Percentiles rank a stretch among this genome's conserved stretches.
Evolutionary conservation across 2,888 invertebrate species (phyloP).

Genomic region (Selenia dentaria): DNA sequence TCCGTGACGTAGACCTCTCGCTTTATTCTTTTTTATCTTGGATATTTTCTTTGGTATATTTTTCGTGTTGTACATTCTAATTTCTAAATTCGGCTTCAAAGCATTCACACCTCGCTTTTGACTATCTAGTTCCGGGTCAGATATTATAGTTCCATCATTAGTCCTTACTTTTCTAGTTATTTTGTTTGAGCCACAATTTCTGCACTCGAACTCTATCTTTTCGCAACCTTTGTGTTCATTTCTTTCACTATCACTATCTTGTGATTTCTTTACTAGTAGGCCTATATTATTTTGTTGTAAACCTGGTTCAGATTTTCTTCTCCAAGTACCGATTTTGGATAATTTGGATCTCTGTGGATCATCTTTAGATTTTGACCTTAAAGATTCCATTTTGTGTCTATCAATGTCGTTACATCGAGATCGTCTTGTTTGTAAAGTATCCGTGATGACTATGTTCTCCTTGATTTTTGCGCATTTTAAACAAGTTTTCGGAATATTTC

Average conservation of each 20-base stretch:
- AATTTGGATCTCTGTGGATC: conserved; percentile 76
- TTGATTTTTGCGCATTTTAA: conserved; percentile 79
- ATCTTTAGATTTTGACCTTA: conserved; percentile 79
- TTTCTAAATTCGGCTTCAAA: conserved; percentile 73
- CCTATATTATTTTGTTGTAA: conserved; percentile 70
- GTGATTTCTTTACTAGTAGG: conserved; percentile 60
- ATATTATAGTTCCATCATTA: conserved; percentile 57
- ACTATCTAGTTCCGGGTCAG: conserved; percentile 66
- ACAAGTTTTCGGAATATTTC: conserved; percentile 72
- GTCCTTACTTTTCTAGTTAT: conserved; percentile 60
- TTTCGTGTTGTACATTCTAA: conserved; percentile 87
- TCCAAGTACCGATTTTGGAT: conserved; percentile 86
- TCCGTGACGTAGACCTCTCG: conserved; percentile 76
- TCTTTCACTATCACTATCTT: conserved; percentile 67
- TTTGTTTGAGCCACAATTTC: conserved; percentile 76
- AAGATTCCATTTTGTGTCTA: conserved; percentile 67
- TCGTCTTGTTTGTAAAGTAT: conserved; percentile 59
- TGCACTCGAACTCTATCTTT: conserved; percentile 77
- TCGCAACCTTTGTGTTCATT: conserved; percentile 62
- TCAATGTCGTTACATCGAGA: conserved; percentile 68
- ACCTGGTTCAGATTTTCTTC: conserved; percentile 90
- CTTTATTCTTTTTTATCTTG: conserved; percentile 88
- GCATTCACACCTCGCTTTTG: conserved; percentile 47
- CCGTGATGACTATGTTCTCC: conserved; percentile 75
- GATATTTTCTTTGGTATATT: conserved; percentile 89